Evolutionary conservation across 1,140 invertebrate genomes (phyloP).

Genomic region (Bombus vancouverensis): DNA sequence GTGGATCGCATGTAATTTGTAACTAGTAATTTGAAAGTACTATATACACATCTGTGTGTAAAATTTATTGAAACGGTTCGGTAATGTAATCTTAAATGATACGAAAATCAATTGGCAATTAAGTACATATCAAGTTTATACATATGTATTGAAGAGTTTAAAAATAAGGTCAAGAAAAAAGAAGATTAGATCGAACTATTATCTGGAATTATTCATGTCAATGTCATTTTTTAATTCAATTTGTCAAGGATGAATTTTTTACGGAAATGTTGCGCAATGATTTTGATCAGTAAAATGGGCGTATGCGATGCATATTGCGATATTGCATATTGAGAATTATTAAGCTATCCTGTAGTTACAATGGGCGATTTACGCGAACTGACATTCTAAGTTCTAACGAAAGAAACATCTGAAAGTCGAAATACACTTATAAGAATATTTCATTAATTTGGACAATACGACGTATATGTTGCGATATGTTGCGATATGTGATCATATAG

Average conservation of each 20-base stretch:
- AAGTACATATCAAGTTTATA: too few species aligned
- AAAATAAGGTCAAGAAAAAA: neutral
- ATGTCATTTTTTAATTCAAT: neutral
- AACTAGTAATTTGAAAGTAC: conserved; percentile 18
- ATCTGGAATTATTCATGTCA: neutral
- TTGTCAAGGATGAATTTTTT: neutral
- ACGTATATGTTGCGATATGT: neutral
- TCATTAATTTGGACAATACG: too few species aligned
- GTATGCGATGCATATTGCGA: neutral
- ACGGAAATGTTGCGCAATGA: neutral
- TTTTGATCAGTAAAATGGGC: conserved; percentile 2
- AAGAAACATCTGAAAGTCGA: neutral
- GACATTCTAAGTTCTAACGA: neutral
- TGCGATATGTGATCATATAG: too few species aligned
- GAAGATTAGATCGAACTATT: conserved; percentile 23
- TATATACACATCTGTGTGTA: too few species aligned
- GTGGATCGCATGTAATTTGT: neutral
- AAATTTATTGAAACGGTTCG: too few species aligned
- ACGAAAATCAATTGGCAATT: neutral
- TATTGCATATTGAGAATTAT: neutral
- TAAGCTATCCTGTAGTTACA: neutral
- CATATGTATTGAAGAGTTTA: neutral
- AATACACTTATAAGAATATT: neutral
- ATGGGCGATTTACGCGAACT: neutral
- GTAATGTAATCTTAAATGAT: neutral